phyloP scores from a whole-genome alignment of 2,113 vertebrate species.

The Periophthalmodon schlosseri region DNA sequence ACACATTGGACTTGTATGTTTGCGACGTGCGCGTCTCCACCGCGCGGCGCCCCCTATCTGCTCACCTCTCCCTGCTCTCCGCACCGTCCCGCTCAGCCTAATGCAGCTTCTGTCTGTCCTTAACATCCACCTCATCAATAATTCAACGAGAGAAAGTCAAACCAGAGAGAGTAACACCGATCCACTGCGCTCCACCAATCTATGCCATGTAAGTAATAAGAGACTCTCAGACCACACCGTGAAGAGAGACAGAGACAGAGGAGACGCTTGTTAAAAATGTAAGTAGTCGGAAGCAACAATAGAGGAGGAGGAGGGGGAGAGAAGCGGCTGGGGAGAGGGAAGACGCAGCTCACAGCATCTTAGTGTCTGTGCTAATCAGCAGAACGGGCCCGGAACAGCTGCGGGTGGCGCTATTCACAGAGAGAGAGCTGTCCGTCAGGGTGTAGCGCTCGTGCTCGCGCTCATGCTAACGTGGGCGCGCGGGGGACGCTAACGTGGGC shows the following conservation, averaged over 20 bases:
- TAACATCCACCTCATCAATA: slow-evolving; percentile 77
- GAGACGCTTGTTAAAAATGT: slow-evolving; percentile 79
- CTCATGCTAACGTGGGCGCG: too few relatives aligned
- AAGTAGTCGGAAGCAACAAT: slow-evolving; percentile 70
- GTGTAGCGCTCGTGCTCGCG: too few relatives aligned
- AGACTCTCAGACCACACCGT: slow-evolving; percentile 77
- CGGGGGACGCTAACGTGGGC: too few relatives aligned
- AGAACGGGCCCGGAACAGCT: slow-evolving; percentile 71
- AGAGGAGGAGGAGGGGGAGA: slow-evolving; percentile 8
- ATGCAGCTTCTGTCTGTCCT: slow-evolving; percentile 75
- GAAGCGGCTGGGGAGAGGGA: slow-evolving; percentile 61
- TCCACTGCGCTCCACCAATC: slow-evolving; percentile 77
- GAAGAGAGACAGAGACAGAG: slow-evolving; percentile 76
- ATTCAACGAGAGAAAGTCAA: slow-evolving; percentile 76
- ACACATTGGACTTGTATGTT: too few relatives aligned
- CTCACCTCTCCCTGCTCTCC: slow-evolving; percentile 75
- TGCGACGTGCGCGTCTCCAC: too few relatives aligned
- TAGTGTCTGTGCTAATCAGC: slow-evolving; percentile 74
- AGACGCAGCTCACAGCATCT: slow-evolving; percentile 63
- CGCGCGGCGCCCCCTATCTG: slow-evolving; percentile 55
- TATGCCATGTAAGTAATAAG: slow-evolving; percentile 79
- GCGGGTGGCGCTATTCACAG: slow-evolving; percentile 3
- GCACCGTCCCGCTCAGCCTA: slow-evolving; percentile 67
- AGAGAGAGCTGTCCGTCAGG: too few relatives aligned
- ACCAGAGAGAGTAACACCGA: slow-evolving; percentile 78